A percentile compares a stretch with the other conserved stretches of the same genome.
These are phyloP conservation scores for Philotrypesis tridentata DNA, from an alignment of 1,140 invertebrate genomes.

Conservation along the genomic window DNA sequence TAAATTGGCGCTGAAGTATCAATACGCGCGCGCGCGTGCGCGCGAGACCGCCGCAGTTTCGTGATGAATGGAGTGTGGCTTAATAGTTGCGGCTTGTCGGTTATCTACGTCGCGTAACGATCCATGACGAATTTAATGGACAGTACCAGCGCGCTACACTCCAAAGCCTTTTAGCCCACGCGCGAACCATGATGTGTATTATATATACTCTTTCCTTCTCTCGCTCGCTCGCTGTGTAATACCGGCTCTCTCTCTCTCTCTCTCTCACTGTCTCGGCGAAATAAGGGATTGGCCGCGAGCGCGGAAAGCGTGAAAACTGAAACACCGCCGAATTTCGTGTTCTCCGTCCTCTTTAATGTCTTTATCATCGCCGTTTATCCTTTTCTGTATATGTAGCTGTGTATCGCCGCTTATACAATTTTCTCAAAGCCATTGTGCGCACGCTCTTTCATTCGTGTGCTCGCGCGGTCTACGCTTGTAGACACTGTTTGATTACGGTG, in stretches of 20 bases:
- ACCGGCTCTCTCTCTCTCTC: no score
- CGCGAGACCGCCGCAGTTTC: not conserved
- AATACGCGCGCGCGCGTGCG: not conserved
- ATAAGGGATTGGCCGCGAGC: not conserved
- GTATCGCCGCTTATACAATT: not conserved
- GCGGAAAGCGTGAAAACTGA: slow-evolving; percentile 47
- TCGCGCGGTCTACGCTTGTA: no score
- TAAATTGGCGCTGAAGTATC: slow-evolving; percentile 45
- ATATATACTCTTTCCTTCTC: not conserved
- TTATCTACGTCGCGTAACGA: slow-evolving; percentile 47
- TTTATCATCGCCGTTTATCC: not conserved
- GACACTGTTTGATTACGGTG: no score
- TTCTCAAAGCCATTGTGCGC: no score
- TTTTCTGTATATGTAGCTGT: not conserved
- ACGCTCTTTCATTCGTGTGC: no score
- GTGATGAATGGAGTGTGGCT: slow-evolving; percentile 34
- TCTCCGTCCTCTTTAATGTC: not conserved
- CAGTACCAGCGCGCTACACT: not conserved
- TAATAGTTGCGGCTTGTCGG: slow-evolving; percentile 31
- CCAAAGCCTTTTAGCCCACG: slow-evolving; percentile 33
- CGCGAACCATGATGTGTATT: slow-evolving; percentile 11
- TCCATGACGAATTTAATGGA: slow-evolving; percentile 50
- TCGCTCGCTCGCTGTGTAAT: not conserved
- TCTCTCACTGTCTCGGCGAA: not conserved
- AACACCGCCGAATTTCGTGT: not conserved